phyloP scores from a whole-genome alignment of 2,113 vertebrate genomes.

The Tauraco erythrolophus region DNA sequence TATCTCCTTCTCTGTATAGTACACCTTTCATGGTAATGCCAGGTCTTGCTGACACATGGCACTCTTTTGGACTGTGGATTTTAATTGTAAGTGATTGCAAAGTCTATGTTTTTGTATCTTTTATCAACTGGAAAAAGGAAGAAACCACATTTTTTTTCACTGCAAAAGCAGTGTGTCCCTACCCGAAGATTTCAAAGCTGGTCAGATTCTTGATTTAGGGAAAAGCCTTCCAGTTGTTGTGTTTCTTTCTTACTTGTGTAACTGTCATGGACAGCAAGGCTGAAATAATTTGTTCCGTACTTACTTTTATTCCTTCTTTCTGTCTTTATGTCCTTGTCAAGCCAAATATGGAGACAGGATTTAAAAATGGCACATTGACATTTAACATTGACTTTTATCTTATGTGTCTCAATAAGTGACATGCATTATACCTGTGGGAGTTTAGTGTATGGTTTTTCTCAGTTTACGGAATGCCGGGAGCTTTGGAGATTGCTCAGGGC shows the following conservation, averaged over 20 bases:
- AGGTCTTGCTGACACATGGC: neutral
- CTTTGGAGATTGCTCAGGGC: neutral
- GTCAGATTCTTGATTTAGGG: neutral
- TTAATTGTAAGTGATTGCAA: neutral
- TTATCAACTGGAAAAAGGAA: neutral
- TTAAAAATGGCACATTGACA: neutral
- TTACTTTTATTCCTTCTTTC: neutral
- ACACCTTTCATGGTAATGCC: neutral
- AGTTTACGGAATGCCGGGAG: neutral
- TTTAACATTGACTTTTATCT: neutral
- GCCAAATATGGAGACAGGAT: neutral
- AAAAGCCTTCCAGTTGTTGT: neutral
- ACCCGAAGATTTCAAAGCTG: neutral
- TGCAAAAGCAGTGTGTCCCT: neutral
- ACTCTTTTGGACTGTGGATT: neutral
- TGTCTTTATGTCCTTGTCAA: neutral
- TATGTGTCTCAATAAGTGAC: rapidly evolving
- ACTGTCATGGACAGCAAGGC: neutral
- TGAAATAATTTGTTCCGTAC: neutral
- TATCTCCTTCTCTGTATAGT: neutral
- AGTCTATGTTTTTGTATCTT: neutral
- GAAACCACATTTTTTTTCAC: neutral
- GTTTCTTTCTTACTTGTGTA: neutral
- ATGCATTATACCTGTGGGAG: neutral
- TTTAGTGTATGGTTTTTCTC: neutral